A percentile compares a stretch with the other conserved stretches of the same genome.
phyloP scores from a whole-genome alignment of 1,140 invertebrate genomes.

The Diachasma alloeum region DNA sequence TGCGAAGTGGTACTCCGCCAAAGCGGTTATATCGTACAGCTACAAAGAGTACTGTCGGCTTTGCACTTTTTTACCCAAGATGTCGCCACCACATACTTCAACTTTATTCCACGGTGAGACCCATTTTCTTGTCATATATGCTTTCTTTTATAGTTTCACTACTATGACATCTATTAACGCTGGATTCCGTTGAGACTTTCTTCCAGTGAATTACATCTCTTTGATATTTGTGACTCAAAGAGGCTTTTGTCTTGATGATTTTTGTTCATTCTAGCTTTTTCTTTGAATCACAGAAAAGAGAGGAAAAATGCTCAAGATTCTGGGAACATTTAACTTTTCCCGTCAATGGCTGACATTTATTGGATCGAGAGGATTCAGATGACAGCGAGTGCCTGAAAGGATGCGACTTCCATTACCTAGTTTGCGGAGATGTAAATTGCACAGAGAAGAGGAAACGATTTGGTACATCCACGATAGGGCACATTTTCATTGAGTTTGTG shows the following conservation, averaged over 20 bases:
- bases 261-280: not conserved
- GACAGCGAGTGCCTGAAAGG: too few species aligned
- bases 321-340: too few species aligned
- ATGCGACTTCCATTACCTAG: too few species aligned
- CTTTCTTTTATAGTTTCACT: not conserved
- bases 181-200: not conserved
- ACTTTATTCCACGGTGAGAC: not conserved
- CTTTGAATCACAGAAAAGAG: not conserved
- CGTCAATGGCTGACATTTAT: too few species aligned
- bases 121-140: not conserved
- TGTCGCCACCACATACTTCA: not conserved
- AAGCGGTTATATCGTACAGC: conserved; percentile 14
- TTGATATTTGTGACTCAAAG: not conserved
- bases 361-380: too few species aligned
- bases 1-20: conserved; percentile 13
- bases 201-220: not conserved
- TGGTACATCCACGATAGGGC: too few species aligned
- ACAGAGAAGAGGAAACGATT: too few species aligned
- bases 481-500: too few species aligned
- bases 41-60: conserved; percentile 21
- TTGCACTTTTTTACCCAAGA: conserved; percentile 16
- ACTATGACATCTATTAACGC: not conserved
- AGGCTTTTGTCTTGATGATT: not conserved
- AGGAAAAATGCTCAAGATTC: not conserved
- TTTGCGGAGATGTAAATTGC: too few species aligned